Evolutionary conservation across 1,140 invertebrate species (phyloP).

Genomic region (Aporrectodea caliginosa): DNA sequence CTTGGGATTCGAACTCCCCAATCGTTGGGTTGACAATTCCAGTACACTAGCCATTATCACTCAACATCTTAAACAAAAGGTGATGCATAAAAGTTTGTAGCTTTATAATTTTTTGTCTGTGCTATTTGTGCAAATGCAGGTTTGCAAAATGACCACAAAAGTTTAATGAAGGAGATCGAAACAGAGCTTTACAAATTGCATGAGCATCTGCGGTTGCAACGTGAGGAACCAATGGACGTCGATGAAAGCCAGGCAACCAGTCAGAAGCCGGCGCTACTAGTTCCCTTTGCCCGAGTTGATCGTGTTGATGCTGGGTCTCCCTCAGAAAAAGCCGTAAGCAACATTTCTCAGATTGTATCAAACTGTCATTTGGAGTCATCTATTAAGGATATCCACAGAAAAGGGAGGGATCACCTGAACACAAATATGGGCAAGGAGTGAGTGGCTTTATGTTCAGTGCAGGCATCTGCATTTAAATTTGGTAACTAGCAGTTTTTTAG

Average conservation of each 20-base stretch:
- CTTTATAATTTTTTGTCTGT: background rate
- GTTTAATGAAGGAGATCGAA: slow-evolving; percentile 80
- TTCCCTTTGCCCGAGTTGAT: slow-evolving; percentile 69
- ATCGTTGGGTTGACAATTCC: too few relatives aligned
- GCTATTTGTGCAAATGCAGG: slow-evolving; percentile 58
- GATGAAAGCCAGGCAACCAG: background rate
- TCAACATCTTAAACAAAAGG: too few relatives aligned
- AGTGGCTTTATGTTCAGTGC: background rate
- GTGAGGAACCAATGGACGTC: slow-evolving; percentile 3
- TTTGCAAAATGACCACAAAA: slow-evolving; percentile 85
- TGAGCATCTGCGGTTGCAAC: slow-evolving; percentile 37
- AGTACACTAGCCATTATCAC: too few relatives aligned
- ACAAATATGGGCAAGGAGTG: background rate
- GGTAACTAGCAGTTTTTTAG: background rate
- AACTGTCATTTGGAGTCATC: too few relatives aligned
- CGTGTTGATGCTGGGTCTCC: slow-evolving; percentile 73
- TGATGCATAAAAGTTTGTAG: too few relatives aligned
- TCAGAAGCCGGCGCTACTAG: slow-evolving; percentile 35
- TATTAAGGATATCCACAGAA: too few relatives aligned
- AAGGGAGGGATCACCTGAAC: background rate
- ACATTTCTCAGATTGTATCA: too few relatives aligned
- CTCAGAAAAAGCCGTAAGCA: slow-evolving; percentile 70
- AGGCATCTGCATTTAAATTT: background rate
- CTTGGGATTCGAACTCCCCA: too few relatives aligned
- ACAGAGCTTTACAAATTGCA: slow-evolving; percentile 65